These are phyloP conservation scores for Atrichornis clamosus DNA, from an alignment of 2,113 vertebrate genomes.

Conservation along the genomic window DNA sequence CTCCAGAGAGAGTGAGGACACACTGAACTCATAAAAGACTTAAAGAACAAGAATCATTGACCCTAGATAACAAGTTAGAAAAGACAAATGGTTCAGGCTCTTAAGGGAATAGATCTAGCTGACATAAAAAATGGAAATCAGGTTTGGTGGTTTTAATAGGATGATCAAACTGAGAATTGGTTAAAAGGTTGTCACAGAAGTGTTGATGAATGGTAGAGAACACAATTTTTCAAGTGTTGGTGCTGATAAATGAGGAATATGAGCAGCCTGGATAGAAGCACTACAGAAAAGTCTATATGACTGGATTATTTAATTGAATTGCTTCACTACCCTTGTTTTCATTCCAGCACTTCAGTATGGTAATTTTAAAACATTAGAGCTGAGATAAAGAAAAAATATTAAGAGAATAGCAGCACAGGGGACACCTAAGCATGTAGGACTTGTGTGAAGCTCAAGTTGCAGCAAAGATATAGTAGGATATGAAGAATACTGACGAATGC, in stretches of 20 bases:
- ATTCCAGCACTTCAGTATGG: not conserved
- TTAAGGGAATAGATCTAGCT: not conserved
- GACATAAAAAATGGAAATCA: not conserved
- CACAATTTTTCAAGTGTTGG: not conserved
- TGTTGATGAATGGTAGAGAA: not conserved
- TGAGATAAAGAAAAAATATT: not conserved
- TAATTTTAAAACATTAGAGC: not conserved
- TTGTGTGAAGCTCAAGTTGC: not conserved
- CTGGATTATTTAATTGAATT: not conserved
- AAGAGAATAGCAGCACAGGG: not conserved
- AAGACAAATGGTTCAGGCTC: not conserved
- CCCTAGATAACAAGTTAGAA: not conserved
- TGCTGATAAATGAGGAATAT: not conserved
- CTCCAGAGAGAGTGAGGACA: not conserved
- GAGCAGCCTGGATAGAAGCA: not conserved
- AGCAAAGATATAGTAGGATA: accelerated
- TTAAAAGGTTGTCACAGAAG: not conserved
- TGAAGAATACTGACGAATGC: not conserved
- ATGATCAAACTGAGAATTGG: not conserved
- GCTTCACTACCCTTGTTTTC: not conserved
- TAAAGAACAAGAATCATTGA: not conserved
- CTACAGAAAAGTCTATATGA: not conserved
- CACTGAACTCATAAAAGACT: not conserved
- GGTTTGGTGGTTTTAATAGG: not conserved
- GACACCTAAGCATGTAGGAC: not conserved